Base-by-base conservation (phyloP, 2,797 vertebrate species). In the Xiphorhynchus erythropygius region DNA sequence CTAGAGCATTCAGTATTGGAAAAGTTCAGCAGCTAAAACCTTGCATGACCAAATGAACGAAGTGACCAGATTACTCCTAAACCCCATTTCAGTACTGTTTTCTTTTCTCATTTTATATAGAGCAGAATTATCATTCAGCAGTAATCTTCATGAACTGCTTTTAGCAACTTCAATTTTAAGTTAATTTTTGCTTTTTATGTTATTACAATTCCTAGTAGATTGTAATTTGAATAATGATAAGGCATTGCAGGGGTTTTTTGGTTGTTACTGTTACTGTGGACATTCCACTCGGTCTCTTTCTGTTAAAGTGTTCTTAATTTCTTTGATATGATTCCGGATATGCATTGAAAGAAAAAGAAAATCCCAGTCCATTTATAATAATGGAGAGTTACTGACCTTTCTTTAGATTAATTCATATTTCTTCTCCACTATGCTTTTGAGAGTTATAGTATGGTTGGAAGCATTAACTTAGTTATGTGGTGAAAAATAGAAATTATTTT, bases 31-130 rank as follows among this genome's bases (percentile, higher is more conserved):
- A 96, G 87, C 91, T 95, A 95, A 97, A 95, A 96, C 81, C 95
- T 97, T 97, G 96, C 97, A 97, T 63, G 97, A 98, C 98, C 98
- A 98, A 98, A 98, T 97, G 95, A 97, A 96, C 92, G 80, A 97
- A 97, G 96, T 95, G 97, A 98, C 97, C 96, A 96, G 97, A 97
- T 97, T 97, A 96, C 94, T 97, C 96, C 94, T 93, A 91, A 97
- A 96, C 56, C 70, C 85, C 62, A 44, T 74, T 74, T 96, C 70
- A 93, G 74, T 94, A 92, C 15, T 42, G 81, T 96, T 95, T 96
- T 96, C 60, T 90, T 96, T 96, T 97, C 88, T 88, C 83, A 76
- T 93, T 94, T 27, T 96, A 95, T 89, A 73, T 97, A 93, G 50
- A 93, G 68, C 92, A 92, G 86, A 96, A 95, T 97, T 94, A 87